These are phyloP conservation scores for Zaprionus kolodkinae DNA, from an alignment of 1,140 invertebrate genomes.

Conservation along the genomic window DNA sequence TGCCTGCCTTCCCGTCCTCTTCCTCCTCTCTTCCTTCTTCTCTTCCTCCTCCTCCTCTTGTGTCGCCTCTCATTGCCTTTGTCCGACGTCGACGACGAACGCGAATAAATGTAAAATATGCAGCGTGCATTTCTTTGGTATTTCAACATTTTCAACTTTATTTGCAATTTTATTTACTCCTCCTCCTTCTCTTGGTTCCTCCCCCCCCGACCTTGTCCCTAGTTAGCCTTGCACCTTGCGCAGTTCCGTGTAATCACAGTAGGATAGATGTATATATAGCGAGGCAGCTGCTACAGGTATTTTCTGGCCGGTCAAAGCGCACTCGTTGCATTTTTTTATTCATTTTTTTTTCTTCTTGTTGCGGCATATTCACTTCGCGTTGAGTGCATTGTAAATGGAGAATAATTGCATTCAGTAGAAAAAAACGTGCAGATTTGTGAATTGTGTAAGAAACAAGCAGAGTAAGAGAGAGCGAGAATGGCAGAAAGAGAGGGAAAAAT, in stretches of 20 bases:
- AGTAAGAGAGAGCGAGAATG: background rate
- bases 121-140: conserved; percentile 80
- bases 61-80: conserved; percentile 30
- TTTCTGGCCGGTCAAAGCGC: conserved; percentile 10
- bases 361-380: conserved; percentile 46
- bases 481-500: conserved; percentile 2
- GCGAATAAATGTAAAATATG: conserved; percentile 81
- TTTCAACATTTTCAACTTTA: conserved; percentile 79
- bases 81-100: conserved; percentile 47
- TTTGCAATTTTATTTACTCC: conserved; percentile 77
- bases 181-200: too few species aligned
- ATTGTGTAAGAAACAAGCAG: conserved; percentile 54
- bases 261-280: too few species aligned
- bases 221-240: background rate
- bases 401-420: conserved; percentile 75
- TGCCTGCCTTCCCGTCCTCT: conserved; percentile 7
- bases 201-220: background rate
- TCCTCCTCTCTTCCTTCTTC: too few species aligned
- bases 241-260: background rate
- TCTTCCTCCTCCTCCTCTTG: background rate
- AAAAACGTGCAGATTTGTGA: conserved; percentile 67
- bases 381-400: conserved; percentile 81
- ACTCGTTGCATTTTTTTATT: background rate
- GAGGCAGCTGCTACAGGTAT: conserved; percentile 20
- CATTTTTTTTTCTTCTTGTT: too few species aligned